These are phyloP conservation scores for Poecilus cupreus DNA, from an alignment of 2,888 invertebrate species.

Conservation along the genomic window DNA sequence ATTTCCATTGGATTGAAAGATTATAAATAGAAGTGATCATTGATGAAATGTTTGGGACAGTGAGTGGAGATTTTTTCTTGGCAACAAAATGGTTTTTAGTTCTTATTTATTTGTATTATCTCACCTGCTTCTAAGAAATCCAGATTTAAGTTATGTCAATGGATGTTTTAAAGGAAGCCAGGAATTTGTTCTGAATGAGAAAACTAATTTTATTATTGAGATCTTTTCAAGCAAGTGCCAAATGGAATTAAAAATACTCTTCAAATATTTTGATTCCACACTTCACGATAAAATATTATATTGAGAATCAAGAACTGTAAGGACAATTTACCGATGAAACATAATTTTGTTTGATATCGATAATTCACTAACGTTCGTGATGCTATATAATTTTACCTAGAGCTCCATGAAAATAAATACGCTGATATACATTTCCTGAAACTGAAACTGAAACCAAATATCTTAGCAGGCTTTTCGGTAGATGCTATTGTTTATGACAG, in stretches of 20 bases:
- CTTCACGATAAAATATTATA: no score
- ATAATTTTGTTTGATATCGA: no score
- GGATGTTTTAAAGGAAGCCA: constrained; percentile 8
- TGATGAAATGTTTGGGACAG: constrained; percentile 30
- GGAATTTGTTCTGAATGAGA: constrained; percentile 38
- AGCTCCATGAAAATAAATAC: no score
- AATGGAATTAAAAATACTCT: not conserved
- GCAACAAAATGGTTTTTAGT: not conserved
- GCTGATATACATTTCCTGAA: no score
- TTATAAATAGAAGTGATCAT: constrained; percentile 39
- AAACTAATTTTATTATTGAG: constrained; percentile 29
- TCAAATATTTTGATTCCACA: not conserved
- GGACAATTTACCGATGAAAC: no score
- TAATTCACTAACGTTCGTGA: no score
- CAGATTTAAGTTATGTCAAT: constrained; percentile 34
- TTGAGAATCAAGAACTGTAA: no score
- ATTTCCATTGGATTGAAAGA: not conserved
- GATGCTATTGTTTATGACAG: no score
- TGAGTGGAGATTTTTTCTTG: constrained; percentile 20
- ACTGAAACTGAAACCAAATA: no score
- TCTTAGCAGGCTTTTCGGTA: no score
- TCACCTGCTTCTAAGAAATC: constrained; percentile 27
- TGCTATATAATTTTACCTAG: no score
- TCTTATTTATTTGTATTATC: constrained; percentile 40
- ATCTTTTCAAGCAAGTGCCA: not conserved